Base-by-base conservation (phyloP, 2,113 vertebrate species). In the Engraulis encrasicolus region DNA sequence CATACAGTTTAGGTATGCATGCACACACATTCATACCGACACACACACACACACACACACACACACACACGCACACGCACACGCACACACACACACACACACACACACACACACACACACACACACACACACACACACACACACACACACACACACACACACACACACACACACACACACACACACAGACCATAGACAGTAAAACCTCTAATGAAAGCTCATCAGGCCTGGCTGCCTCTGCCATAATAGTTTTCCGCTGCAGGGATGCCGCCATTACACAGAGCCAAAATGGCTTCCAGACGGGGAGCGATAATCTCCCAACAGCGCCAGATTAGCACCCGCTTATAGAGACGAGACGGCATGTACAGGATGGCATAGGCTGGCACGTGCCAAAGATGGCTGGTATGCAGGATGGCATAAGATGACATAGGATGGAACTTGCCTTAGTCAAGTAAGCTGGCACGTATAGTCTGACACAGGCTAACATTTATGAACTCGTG, bases 301-400 rank as follows among this genome's bases (percentile, higher is more conserved):
- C 15, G 19, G 19, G 12, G 79, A 50, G 82, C n/a, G 82, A 58
- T 78, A 48, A 45, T 78, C 78, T 80, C 54, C 48, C 50, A 15
- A 6, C 23, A 31, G n/a, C 52, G 6, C 38, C 78, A 45, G 66
- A 84, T 83, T 58, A 84, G 49, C 40, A 49, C 31, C 50, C 77
- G 49, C 83, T 81, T n/a, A n/a, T n/a, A n/a, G n/a, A n/a, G n/a
- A n/a, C n/a, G n/a, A n/a, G n/a, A n/a, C n/a, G n/a, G n/a, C n/a
- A n/a, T n/a, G n/a, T n/a, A n/a, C n/a, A n/a, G n/a, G n/a, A n/a
- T n/a, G n/a, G n/a, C 40, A 79, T 84, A 40, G 66, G 66, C 40
- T 40, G 31, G n/a, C 20, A 14, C 71, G 23, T 77, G 40, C 9
- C n/a, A n/a, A 12, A 11, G 45, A 58, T 71, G 81, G 23, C 27